Conservation (phyloP, 2,888 invertebrate species). For the Aquatica leii region DNA sequence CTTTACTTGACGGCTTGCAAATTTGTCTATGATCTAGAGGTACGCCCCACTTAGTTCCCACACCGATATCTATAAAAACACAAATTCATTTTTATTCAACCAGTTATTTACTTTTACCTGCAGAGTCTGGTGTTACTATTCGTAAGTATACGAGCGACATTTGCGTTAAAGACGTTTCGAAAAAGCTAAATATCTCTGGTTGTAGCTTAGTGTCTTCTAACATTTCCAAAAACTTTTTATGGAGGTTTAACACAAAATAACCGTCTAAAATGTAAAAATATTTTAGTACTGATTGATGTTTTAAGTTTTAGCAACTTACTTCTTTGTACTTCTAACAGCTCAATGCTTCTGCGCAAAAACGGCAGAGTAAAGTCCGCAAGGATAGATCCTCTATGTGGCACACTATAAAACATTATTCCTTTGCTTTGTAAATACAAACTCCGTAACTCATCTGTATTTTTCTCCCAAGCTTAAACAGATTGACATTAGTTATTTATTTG, state of each 20-base stretch:
- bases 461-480: slow-evolving; percentile 60
- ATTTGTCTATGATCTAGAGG: slow-evolving; percentile 84
- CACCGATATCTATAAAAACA: slow-evolving; percentile 73
- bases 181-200: slow-evolving; percentile 75
- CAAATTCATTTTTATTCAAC: neutral
- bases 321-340: slow-evolving; percentile 80
- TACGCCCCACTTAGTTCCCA: slow-evolving; percentile 78
- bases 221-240: slow-evolving; percentile 69
- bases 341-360: slow-evolving; percentile 77
- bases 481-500: slow-evolving; percentile 4
- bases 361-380: slow-evolving; percentile 79
- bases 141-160: slow-evolving; percentile 78
- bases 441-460: slow-evolving; percentile 57
- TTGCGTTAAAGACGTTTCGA: slow-evolving; percentile 78
- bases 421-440: slow-evolving; percentile 67
- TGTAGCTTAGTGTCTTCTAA: slow-evolving; percentile 63
- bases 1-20: slow-evolving; percentile 80
- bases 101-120: slow-evolving; percentile 64
- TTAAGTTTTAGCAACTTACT: slow-evolving; percentile 63
- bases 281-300: no score
- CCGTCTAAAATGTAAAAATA: slow-evolving; percentile 69
- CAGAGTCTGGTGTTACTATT: slow-evolving; percentile 80
- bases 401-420: slow-evolving; percentile 84
- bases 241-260: slow-evolving; percentile 72
- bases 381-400: slow-evolving; percentile 85